Conservation (phyloP, 2,113 vertebrate species). For the Raphicerus campestris region DNA sequence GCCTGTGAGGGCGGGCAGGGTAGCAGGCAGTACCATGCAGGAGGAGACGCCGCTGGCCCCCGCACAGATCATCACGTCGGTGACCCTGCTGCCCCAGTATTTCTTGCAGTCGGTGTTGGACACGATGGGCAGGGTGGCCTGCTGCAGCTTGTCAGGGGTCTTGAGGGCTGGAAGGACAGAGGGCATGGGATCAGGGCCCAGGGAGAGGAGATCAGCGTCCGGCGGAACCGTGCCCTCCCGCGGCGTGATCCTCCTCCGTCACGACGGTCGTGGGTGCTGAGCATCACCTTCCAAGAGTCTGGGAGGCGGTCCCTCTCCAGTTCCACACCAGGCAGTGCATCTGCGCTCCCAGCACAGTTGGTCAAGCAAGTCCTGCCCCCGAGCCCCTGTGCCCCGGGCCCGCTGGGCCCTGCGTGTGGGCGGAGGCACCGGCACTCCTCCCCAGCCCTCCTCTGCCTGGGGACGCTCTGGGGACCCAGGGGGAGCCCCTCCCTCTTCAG, state of each 20-base stretch:
- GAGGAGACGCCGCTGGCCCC: constrained; percentile 86
- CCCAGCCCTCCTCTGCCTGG: not conserved
- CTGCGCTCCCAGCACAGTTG: not conserved
- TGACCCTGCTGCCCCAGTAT: constrained; percentile 83
- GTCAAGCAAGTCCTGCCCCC: not conserved
- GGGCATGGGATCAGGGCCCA: not conserved
- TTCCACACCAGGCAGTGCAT: not conserved
- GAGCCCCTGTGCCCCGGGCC: fast-evolving
- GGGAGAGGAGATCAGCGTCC: not conserved
- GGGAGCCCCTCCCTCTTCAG: not conserved
- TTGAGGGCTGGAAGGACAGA: constrained; percentile 72
- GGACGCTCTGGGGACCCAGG: not conserved
- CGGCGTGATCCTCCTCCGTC: fast-evolving
- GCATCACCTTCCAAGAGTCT: not conserved
- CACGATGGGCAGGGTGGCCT: constrained; percentile 86
- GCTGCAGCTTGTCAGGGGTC: constrained; percentile 79
- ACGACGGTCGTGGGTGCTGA: fast-evolving
- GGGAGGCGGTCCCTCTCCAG: not conserved
- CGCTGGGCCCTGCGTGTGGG: not conserved
- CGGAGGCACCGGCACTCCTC: fast-evolving
- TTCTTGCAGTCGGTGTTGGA: constrained; percentile 79
- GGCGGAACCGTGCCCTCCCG: not conserved
- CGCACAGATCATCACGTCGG: constrained; percentile 85
- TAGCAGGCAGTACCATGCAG: constrained; percentile 75
- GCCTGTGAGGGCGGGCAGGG: too few species aligned